A percentile compares a stretch with the other conserved stretches of the same genome.
phyloP scores from a whole-genome alignment of 2,113 vertebrate species.

The Bagarius yarrelli region DNA sequence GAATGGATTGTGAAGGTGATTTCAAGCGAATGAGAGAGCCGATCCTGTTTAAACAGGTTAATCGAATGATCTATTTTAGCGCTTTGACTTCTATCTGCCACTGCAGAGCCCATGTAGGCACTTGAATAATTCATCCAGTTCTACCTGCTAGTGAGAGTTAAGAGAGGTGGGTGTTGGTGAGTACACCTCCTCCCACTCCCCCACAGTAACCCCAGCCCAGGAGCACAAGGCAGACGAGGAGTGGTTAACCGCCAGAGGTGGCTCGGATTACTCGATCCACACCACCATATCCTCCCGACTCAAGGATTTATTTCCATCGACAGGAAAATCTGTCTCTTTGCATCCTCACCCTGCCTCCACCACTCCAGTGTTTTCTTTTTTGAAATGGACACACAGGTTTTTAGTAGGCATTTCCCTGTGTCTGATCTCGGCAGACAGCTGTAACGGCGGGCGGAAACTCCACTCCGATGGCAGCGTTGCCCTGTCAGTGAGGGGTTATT shows the following conservation, averaged over 20 bases:
- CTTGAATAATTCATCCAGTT: constrained; percentile 89
- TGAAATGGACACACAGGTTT: constrained; percentile 61
- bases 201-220: constrained; percentile 37
- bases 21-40: constrained; percentile 64
- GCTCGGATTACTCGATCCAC: constrained; percentile 69
- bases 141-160: constrained; percentile 78
- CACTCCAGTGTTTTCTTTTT: constrained; percentile 65
- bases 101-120: constrained; percentile 81
- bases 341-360: constrained; percentile 51
- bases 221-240: constrained; percentile 51
- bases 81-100: constrained; percentile 89
- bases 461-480: constrained; percentile 17
- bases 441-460: constrained; percentile 48
- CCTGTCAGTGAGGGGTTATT: constrained; percentile 36
- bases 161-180: constrained; percentile 57
- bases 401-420: constrained; percentile 46
- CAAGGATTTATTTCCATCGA: constrained; percentile 63
- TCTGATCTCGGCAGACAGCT: constrained; percentile 60
- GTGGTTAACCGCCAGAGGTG: constrained; percentile 68
- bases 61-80: constrained; percentile 92
- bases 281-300: constrained; percentile 66
- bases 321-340: constrained; percentile 64
- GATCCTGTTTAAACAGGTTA: constrained; percentile 87
- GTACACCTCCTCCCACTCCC: constrained; percentile 58
- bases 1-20: constrained; percentile 19